Base-by-base conservation (phyloP, 2,888 invertebrate species). In the Eupithecia subfuscata region DNA sequence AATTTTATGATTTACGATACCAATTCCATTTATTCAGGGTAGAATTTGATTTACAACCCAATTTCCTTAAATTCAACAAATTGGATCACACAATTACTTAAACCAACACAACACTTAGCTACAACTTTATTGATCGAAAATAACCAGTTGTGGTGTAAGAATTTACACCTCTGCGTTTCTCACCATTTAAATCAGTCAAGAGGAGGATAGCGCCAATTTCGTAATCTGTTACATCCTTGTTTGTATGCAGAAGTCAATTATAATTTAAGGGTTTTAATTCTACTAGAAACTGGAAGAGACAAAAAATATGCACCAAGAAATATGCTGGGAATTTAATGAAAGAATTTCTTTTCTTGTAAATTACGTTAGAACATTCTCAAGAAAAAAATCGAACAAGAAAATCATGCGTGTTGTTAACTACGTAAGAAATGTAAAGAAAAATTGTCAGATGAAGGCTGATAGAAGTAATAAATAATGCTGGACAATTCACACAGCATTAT, bases 131-230 rank as follows among this genome's bases (percentile, higher is more conserved):
- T 84, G 82, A 80, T 80, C 80, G 81, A 75, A 81, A 84, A 82
- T 78, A 83, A 80, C 82, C 78, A 81, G 81, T 85, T 83, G 85
- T 88, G 75, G 81, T 80, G 85, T 85, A 85, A 86, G 80, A 85
- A 83, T 83, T 86, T 83, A 85, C 87, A 87, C 85, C 84, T 80
- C 79, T 75, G 75, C 84, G 77, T 83, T 86, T 87, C 84, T 82
- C 85, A 84, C 85, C 86, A 84, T 82, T 68, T 84, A 84, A 85
- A 84, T 82, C 82, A 56, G 77, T 68, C 70, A 77, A 75, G 80
- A 82, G 83, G 82, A 80, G 79, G 83, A 86, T 85, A 84, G 82
- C 78, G 70, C 82, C 86, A 86, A 87, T 88, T 84, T 86, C 82
- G 80, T 80, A 87, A 88, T 86, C 80, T 84, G 75, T 82, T 80